A percentile compares a stretch with the other conserved stretches of the same genome.
Conservation (phyloP, 2,113 vertebrate species). For the Corythaixoides concolor region DNA sequence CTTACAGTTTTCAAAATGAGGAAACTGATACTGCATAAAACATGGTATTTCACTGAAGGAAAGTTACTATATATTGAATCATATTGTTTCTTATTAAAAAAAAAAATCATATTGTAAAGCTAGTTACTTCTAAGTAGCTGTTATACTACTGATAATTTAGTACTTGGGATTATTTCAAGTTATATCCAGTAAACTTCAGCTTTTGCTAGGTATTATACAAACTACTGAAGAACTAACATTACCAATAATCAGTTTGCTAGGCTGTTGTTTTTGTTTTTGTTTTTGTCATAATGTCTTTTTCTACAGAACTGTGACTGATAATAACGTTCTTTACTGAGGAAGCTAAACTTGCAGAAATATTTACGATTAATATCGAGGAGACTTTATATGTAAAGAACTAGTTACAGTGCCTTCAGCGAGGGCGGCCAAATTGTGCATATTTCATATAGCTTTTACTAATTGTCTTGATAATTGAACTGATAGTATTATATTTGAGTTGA, state of each 20-base stretch:
- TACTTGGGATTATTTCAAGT: background rate
- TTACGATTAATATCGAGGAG: too few species aligned
- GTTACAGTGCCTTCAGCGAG: too few species aligned
- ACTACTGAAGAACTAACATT: background rate
- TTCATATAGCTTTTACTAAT: too few species aligned
- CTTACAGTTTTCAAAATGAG: background rate
- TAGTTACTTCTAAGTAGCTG: background rate
- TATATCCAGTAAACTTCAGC: background rate
- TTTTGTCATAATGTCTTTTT: background rate
- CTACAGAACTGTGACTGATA: background rate
- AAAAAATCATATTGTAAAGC: too few species aligned
- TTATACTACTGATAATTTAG: background rate
- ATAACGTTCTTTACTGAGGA: background rate
- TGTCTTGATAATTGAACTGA: too few species aligned
- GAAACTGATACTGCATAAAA: background rate
- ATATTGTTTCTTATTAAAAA: background rate
- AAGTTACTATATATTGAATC: background rate
- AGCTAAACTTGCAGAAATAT: background rate
- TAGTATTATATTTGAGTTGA: too few species aligned
- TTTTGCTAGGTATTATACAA: background rate
- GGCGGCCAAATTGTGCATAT: too few species aligned
- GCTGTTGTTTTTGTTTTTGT: background rate
- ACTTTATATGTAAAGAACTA: too few species aligned
- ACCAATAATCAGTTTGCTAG: background rate
- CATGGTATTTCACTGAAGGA: background rate